Conservation (phyloP, 2,888 invertebrate species). For the Sialis fuliginosa region DNA sequence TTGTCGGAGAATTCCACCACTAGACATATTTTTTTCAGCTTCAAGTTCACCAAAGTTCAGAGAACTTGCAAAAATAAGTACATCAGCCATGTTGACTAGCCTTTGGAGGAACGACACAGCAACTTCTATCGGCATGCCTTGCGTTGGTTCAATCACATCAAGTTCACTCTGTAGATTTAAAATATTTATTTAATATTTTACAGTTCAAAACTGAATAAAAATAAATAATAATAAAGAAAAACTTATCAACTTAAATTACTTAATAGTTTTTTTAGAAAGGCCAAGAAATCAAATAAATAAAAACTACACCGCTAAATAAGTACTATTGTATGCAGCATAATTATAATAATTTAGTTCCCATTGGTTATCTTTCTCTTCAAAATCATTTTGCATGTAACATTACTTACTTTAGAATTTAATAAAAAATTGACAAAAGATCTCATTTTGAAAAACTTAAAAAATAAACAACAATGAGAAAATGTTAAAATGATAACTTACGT, state of each 20-base stretch:
- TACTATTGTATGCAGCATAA: too few species aligned
- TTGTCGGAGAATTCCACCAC: conserved; percentile 95
- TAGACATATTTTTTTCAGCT: conserved; percentile 99
- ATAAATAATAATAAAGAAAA: too few species aligned
- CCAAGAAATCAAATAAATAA: too few species aligned
- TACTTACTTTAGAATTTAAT: not conserved
- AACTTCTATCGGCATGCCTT: conserved; percentile 96
- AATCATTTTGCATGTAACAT: too few species aligned
- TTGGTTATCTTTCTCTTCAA: too few species aligned
- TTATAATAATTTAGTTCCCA: too few species aligned
- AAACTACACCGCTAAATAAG: too few species aligned
- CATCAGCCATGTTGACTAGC: conserved; percentile 96
- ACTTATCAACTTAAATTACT: too few species aligned
- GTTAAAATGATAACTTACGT: conserved; percentile 44
- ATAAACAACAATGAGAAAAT: not conserved
- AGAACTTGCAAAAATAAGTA: conserved; percentile 94
- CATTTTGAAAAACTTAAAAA: not conserved
- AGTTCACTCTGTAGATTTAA: conserved; percentile 67
- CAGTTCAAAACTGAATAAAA: too few species aligned
- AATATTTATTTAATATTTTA: too few species aligned
- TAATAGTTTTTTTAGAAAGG: too few species aligned
- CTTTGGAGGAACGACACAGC: conserved; percentile 97
- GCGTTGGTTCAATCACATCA: conserved; percentile 95
- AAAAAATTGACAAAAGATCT: not conserved
- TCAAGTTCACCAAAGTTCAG: conserved; percentile 95